Base-by-base conservation (phyloP, 2,113 vertebrate genomes). In the Paradoxurus hermaphroditus region DNA sequence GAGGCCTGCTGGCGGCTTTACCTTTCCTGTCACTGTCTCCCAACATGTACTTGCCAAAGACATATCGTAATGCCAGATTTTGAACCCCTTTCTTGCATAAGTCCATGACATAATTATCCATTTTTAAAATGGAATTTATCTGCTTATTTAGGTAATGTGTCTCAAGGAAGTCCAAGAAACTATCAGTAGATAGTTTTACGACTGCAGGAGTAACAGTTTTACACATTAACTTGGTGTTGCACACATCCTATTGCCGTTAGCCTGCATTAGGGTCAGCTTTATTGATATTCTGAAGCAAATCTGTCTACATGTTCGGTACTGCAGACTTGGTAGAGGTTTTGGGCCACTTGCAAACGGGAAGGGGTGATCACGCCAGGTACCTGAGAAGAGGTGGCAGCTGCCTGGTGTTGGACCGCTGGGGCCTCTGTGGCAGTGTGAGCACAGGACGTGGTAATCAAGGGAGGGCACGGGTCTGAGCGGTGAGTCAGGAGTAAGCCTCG, bases 401-500 rank as follows among this genome's bases (percentile, higher is more conserved):
- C 12, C 7, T 23, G 31, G 34, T 29, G 21, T 36, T 59, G 31
- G 11, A 18, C 19, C 36, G 4, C 3, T 67, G 46, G 16, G n/a
- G 13, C 2, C 12, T 36, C 31, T 8, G 12, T 16, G 12, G 15
- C 3, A 25, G 13, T 51, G 8, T 25, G 73, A 49, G 13, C 31
- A 23, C 5, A 13, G 21, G 59, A 59, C 4, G 2, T 41, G 27
- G 29, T 56, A 23, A 8, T 15, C 1, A 96, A 8, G 3, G 59
- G 9, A 18, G 14, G 13, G 10, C 4, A 14, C 31, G 41, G 39
- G 36, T 81, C 67, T 27, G 49, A 34, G 46, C 0, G 0, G 4
- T 21, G 70, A 63, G 92, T 18, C 2, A 19, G 7, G 39, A 83
- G 4, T 34, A 88, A 93, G 34, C 11, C 62, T 62, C 27, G 18